phyloP scores from a whole-genome alignment of 2,888 invertebrate genomes.

The Phyto melanocephala region DNA sequence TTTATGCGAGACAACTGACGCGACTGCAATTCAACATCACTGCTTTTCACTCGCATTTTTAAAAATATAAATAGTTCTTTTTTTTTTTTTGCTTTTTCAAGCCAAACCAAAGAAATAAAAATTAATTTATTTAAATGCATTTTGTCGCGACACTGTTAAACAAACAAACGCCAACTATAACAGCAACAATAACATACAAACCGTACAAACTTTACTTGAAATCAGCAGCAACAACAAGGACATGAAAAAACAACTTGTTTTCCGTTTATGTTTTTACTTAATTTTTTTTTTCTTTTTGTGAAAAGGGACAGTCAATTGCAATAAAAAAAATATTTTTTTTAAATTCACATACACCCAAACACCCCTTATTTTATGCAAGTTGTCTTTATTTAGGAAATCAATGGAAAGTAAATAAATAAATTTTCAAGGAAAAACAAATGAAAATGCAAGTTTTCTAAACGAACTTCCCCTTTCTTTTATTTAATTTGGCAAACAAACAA shows the following conservation, averaged over 20 bases:
- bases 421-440: constrained; percentile 45
- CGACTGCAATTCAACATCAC: constrained; percentile 68
- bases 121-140: constrained; percentile 78
- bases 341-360: constrained; percentile 12
- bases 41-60: constrained; percentile 35
- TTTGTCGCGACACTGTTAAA: constrained; percentile 74
- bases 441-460: constrained; percentile 56
- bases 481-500: neutral
- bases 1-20: constrained; percentile 67
- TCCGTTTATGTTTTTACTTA: neutral
- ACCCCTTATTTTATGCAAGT: constrained; percentile 18
- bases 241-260: constrained; percentile 27
- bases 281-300: constrained; percentile 10
- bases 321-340: constrained; percentile 17
- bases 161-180: constrained; percentile 59
- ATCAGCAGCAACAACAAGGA: constrained; percentile 52
- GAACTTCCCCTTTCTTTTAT: constrained; percentile 55
- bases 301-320: constrained; percentile 41
- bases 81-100: constrained; percentile 31
- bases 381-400: neutral
- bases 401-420: neutral
- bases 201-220: neutral
- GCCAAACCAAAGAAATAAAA: constrained; percentile 36
- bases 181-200: constrained; percentile 20
- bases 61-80: constrained; percentile 14